Evolutionary conservation across 2,113 vertebrate genomes (phyloP), one percentile per base, ranked within the genome.

Genomic region (Promerops cafer): DNA sequence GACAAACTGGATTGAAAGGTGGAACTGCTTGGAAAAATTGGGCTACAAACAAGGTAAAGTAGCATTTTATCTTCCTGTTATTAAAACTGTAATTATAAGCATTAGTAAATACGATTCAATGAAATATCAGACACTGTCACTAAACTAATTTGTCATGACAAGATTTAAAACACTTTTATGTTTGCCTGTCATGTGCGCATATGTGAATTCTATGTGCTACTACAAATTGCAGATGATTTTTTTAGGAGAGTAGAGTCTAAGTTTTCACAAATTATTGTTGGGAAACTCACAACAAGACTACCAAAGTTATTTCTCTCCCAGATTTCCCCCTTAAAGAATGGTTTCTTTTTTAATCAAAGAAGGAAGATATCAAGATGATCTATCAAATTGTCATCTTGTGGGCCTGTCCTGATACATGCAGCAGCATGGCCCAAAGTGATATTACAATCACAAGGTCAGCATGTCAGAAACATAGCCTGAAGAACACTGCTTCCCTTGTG

Each of bases 401-500:
- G 68, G 19, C 35, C 31, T 88, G 30, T 92, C 37, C 35, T 68
- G 54, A 64, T 75, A 61, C 54, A 66, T 56, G 31, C 40, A 87
- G 56, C 61, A 94, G 69, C 31, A 50, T 57, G 24, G 33, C 39
- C 47, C 28, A 31, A 56, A 70, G 23, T 71, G 66, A 64, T 89
- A 68, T 7, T 60, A 28, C 22, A 91, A 74, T 94, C 19, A 93
- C 31, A 94, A 95, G 45, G 54, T 87, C 89, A 92, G 5, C 3
- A 8, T 65, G 74, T 91, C 77, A 94, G 76, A 93, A 94, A 81
- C 6, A 30, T 10, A 78, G 16, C 40, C 31, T n/a, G 47, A 61
- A 75, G 63, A 96, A 88, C 49, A 89, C 16, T 81, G 69, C 28
- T 91, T 90, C 16, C 18, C 9, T 94, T 96, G 80, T 88, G 90